Conservation (phyloP, 2,113 vertebrate genomes). For the Sinocyclocheilus anshuiensis region DNA sequence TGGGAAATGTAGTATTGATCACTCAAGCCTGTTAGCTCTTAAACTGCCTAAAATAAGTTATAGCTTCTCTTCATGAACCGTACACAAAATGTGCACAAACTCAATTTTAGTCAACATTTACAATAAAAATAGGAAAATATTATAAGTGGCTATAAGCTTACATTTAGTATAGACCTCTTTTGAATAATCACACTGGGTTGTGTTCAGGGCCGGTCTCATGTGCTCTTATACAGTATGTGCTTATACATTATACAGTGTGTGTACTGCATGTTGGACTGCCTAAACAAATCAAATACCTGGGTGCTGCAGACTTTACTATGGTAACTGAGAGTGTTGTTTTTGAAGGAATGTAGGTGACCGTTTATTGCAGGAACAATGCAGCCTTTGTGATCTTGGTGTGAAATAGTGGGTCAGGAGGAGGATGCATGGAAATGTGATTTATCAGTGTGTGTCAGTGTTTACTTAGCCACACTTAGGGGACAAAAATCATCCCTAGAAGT, state of each 20-base stretch:
- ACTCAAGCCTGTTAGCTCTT: background rate
- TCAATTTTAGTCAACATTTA: background rate
- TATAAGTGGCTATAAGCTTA: background rate
- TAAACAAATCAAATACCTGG: background rate
- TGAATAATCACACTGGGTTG: conserved; percentile 11
- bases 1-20: background rate
- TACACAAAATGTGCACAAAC: background rate
- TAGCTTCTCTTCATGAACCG: background rate
- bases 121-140: background rate
- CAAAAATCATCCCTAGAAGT: background rate
- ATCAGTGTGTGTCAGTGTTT: background rate
- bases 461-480: background rate
- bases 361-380: conserved; percentile 27
- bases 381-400: background rate
- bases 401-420: conserved; percentile 1
- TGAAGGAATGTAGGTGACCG: background rate
- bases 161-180: conserved; percentile 36
- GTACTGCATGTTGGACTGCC: background rate
- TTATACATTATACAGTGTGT: too few species aligned
- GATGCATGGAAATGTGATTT: background rate
- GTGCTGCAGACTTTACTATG: background rate
- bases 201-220: background rate
- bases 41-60: too few species aligned
- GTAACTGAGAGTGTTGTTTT: background rate
- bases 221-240: background rate